These are phyloP conservation scores for Scaptodrosophila latifasciaeformis DNA, from an alignment of 2,888 invertebrate genomes.

Conservation along the genomic window DNA sequence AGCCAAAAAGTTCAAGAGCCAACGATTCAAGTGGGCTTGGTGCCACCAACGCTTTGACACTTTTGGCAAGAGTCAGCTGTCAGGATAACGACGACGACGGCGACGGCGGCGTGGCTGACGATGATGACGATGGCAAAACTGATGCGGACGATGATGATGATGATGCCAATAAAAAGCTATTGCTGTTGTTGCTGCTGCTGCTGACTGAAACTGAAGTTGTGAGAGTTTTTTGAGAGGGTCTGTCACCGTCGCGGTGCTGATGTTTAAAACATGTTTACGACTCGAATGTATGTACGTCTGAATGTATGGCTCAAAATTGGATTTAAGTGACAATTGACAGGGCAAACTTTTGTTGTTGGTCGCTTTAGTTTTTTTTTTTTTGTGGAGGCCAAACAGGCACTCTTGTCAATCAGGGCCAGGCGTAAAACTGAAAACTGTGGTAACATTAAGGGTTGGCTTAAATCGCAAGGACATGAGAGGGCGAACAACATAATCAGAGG, in stretches of 20 bases:
- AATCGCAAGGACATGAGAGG: neutral
- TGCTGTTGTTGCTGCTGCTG: slow-evolving; percentile 29
- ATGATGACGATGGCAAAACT: slow-evolving; percentile 37
- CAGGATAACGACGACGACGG: slow-evolving; percentile 30
- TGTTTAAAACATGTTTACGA: slow-evolving; percentile 34
- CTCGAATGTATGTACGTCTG: slow-evolving; percentile 15
- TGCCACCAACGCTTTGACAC: slow-evolving; percentile 8
- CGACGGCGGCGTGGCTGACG: no score
- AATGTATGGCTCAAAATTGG: slow-evolving; percentile 57
- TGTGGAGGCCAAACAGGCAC: no score
- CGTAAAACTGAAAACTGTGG: no score
- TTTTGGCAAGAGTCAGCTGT: neutral
- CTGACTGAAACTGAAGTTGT: neutral
- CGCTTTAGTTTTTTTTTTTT: slow-evolving; percentile 1
- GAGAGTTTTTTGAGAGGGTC: no score
- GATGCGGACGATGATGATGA: slow-evolving; percentile 65
- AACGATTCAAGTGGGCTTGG: neutral
- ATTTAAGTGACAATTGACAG: slow-evolving; percentile 65
- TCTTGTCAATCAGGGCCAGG: neutral
- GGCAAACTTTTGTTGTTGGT: neutral
- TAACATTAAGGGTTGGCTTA: no score
- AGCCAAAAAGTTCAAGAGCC: slow-evolving; percentile 2
- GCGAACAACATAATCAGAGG: neutral
- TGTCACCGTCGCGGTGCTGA: neutral
- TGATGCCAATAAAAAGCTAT: slow-evolving; percentile 52